phyloP scores from a whole-genome alignment of 1,140 invertebrate genomes.

The Dolichoris vasculosae region DNA sequence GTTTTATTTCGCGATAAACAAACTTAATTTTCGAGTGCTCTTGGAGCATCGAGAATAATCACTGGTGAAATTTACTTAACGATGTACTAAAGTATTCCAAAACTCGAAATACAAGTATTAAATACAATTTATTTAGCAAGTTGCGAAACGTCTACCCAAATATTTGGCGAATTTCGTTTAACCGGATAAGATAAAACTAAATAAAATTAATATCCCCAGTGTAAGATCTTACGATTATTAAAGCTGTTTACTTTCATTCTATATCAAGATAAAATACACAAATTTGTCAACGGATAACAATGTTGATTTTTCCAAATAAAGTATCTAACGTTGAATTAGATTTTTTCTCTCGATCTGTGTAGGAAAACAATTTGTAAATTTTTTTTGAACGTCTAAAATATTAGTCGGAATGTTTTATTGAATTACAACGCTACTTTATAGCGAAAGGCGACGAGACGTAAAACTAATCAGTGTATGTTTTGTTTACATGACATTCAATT shows the following conservation, averaged over 20 bases:
- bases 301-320: too few relatives aligned
- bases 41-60: background rate
- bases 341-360: too few relatives aligned
- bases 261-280: too few relatives aligned
- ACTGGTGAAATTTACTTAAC: background rate
- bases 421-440: too few relatives aligned
- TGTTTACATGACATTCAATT: too few relatives aligned
- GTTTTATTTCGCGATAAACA: background rate
- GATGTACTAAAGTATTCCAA: background rate
- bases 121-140: background rate
- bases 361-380: too few relatives aligned
- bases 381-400: too few relatives aligned
- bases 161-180: background rate
- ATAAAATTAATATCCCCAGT: background rate
- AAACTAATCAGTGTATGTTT: too few relatives aligned
- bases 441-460: too few relatives aligned
- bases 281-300: too few relatives aligned
- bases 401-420: too few relatives aligned
- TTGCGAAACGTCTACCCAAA: background rate
- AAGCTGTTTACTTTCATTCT: background rate
- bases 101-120: background rate
- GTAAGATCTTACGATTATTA: background rate
- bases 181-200: background rate
- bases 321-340: too few relatives aligned
- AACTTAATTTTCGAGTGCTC: background rate